Evolutionary conservation across 2,888 invertebrate genomes (phyloP), one percentile per base, ranked within the genome.

Genomic region (Harmothoe impar): DNA sequence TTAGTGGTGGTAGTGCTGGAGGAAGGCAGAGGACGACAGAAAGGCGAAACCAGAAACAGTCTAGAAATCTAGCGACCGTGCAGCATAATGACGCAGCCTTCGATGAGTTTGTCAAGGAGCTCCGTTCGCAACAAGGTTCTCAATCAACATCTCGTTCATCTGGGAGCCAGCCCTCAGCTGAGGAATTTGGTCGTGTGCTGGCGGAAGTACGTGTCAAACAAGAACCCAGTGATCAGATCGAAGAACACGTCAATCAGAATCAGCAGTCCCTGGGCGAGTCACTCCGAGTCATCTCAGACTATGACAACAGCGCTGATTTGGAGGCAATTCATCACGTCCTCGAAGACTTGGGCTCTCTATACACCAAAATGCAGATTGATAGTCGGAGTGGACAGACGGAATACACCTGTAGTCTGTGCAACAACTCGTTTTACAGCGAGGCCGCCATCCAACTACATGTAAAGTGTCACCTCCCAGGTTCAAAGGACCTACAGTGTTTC

Each of bases 401-500:
- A 31, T 90, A 90, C 84, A 77, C n/a, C 25, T 90, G 90, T 33
- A 33, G n/a, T 25, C 51, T 90, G n/a, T 90, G 90, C 35, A 51
- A 31, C 90, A 90, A 31, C 31, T 54, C 77, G 29, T 90, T 90
- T 54, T 90, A 78, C 56, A 90, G 84, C 29, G 51, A 90, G 31
- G 86, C 56, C 3, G 90, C 86, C 51, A 88, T 90, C 52, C 54
- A 62, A 51, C 56, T 86, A 5, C 90, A 90, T 29, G 88, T 88
- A 31, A 77, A 51, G 31, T 90, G 90, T 43, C 90, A 90, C 54
- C 1, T 88, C 5, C 51, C 68, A 15, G 31, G 72, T 0, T 68
- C 86, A 12, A 56, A 52, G n/a, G 88, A 90, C 20, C 86, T 90
- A 23, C 85, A 88, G 23, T 90, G 90, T 56, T 88, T 88, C 72